phyloP scores from a whole-genome alignment of 2,888 invertebrate species.

The Altica lythri region DNA sequence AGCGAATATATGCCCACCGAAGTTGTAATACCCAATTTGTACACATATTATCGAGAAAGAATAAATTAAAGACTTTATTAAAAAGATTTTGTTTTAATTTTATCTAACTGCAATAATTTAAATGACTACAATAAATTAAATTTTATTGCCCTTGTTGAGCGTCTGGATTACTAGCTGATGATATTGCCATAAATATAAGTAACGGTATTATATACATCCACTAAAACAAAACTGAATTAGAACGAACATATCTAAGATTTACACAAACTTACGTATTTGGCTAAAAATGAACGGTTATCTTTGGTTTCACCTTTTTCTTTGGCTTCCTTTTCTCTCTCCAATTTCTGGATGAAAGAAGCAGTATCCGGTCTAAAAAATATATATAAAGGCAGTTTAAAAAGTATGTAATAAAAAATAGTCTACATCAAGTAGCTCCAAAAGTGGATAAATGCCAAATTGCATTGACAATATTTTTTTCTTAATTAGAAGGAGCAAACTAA shows the following conservation, averaged over 20 bases:
- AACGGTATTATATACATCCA: conserved; percentile 99
- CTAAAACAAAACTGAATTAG: conserved; percentile 63
- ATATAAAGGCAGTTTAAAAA: not conserved
- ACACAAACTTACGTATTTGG: conserved; percentile 91
- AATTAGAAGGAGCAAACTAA: too few relatives aligned
- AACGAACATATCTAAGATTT: too few relatives aligned
- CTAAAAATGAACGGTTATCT: conserved; percentile 94
- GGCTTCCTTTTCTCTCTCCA: conserved; percentile 89
- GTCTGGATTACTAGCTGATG: conserved; percentile 85
- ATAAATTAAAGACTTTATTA: too few relatives aligned
- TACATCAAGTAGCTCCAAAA: too few relatives aligned
- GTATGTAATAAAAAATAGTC: too few relatives aligned
- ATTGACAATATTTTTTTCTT: too few relatives aligned
- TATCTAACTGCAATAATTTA: too few relatives aligned
- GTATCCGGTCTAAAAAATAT: conserved; percentile 78
- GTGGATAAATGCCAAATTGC: too few relatives aligned
- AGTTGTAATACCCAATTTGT: too few relatives aligned
- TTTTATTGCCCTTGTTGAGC: conserved; percentile 44
- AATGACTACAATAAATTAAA: conserved; percentile 8
- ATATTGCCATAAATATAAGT: conserved; percentile 86
- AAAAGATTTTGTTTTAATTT: too few relatives aligned
- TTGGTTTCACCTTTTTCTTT: conserved; percentile 87
- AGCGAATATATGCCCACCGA: too few relatives aligned
- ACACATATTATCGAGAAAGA: too few relatives aligned
- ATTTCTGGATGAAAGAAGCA: conserved; percentile 90